phyloP scores from a whole-genome alignment of 2,113 vertebrate species.

The Eidolon helvum region DNA sequence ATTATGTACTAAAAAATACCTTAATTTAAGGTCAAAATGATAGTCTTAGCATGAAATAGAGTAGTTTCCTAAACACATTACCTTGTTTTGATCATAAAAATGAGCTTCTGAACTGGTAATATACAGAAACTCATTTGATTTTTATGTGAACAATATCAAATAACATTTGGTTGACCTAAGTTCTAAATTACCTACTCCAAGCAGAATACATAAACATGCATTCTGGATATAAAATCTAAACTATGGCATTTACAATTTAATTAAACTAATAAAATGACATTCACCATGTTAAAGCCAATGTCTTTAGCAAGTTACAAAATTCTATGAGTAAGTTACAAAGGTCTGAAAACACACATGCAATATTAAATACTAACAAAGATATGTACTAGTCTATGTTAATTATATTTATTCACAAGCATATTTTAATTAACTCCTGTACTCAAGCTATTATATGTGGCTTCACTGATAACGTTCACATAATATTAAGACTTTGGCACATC shows the following conservation, averaged over 20 bases:
- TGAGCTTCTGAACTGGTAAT: not conserved
- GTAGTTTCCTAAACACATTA: not conserved
- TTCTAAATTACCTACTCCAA: constrained; percentile 10
- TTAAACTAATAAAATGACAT: constrained; percentile 30
- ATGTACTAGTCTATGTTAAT: not conserved
- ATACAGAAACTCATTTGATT: not conserved
- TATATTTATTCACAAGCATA: not conserved
- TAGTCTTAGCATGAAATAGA: constrained; percentile 25
- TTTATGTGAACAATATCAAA: not conserved
- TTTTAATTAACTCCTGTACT: not conserved
- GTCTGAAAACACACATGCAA: not conserved
- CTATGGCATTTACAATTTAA: not conserved
- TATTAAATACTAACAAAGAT: not conserved
- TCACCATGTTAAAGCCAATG: not conserved
- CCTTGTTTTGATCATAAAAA: not conserved
- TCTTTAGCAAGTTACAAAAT: constrained; percentile 19
- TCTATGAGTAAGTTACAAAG: constrained; percentile 19
- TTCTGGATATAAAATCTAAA: not conserved
- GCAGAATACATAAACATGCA: not conserved
- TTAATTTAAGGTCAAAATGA: not conserved
- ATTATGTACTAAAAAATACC: not conserved
- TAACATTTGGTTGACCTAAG: constrained; percentile 1
- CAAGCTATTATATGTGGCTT: not conserved
- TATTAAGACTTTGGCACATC: not conserved
- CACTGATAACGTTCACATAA: not conserved